phyloP scores from a whole-genome alignment of 1,140 invertebrate genomes.

The Ooceraea biroi region DNA sequence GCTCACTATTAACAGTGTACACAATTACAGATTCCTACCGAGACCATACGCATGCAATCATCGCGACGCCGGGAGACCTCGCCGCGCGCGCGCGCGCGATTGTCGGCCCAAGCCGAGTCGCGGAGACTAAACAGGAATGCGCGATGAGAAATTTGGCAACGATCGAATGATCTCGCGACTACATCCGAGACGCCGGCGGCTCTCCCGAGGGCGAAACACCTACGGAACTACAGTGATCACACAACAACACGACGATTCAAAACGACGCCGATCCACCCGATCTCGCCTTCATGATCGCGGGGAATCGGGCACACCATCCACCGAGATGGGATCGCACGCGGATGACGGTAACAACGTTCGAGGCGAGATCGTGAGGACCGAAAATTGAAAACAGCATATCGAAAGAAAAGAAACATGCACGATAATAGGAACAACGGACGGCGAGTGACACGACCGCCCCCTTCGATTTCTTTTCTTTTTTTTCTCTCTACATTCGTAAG shows the following conservation, averaged over 20 bases:
- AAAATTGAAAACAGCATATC: constrained; percentile 53
- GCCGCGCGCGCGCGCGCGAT: constrained; percentile 71
- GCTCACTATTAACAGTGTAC: constrained; percentile 87
- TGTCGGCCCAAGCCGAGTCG: constrained; percentile 3
- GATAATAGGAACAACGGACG: constrained; percentile 43
- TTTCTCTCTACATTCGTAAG: no score
- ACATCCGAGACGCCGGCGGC: not conserved
- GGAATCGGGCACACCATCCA: not conserved
- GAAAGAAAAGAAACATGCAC: constrained; percentile 57
- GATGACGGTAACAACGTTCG: constrained; percentile 27
- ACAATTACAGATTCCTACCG: constrained; percentile 75
- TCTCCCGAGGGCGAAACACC: constrained; percentile 14
- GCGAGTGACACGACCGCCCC: constrained; percentile 12
- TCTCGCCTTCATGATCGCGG: constrained; percentile 9
- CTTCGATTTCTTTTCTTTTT: constrained; percentile 16
- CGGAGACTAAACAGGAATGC: not conserved
- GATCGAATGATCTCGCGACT: not conserved
- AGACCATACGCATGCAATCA: constrained; percentile 82
- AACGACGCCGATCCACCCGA: constrained; percentile 34
- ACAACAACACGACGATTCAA: constrained; percentile 50
- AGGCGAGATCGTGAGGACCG: constrained; percentile 50
- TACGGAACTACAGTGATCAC: constrained; percentile 49
- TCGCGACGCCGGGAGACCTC: constrained; percentile 74
- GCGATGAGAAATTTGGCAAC: not conserved
- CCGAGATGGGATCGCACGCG: not conserved